Percentiles rank a stretch among this genome's conserved stretches.
These are phyloP conservation scores for Mythimna pallens DNA, from an alignment of 2,888 invertebrate species.

Conservation along the genomic window DNA sequence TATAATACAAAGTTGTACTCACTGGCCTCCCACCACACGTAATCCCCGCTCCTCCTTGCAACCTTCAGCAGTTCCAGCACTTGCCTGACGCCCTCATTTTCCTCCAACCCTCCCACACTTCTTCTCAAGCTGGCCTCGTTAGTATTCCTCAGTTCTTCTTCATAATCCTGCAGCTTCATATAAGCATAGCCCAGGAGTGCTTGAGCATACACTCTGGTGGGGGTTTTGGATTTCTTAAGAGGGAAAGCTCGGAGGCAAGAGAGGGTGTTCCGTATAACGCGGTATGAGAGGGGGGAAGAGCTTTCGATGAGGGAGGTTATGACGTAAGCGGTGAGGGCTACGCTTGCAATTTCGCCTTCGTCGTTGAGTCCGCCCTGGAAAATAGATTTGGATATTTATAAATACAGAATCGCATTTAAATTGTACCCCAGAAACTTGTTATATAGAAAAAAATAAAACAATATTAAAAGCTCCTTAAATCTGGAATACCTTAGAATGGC, in stretches of 20 bases:
- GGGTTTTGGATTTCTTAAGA: slow-evolving; percentile 72
- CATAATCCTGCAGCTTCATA: slow-evolving; percentile 76
- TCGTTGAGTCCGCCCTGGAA: slow-evolving; percentile 89
- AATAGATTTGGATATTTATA: neutral
- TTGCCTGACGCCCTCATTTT: slow-evolving; percentile 77
- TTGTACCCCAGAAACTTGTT: too few species aligned
- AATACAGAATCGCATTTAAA: too few species aligned
- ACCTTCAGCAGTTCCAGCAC: slow-evolving; percentile 78
- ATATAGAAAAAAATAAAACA: too few species aligned
- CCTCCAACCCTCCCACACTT: slow-evolving; percentile 67
- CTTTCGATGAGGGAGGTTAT: slow-evolving; percentile 92
- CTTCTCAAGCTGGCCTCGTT: slow-evolving; percentile 73
- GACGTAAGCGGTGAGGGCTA: slow-evolving; percentile 93
- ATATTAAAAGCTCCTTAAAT: too few species aligned
- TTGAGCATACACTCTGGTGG: slow-evolving; percentile 78
- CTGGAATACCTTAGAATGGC: neutral
- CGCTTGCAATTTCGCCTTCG: slow-evolving; percentile 88
- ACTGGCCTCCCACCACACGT: slow-evolving; percentile 96
- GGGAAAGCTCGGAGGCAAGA: slow-evolving; percentile 90
- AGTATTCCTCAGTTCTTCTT: slow-evolving; percentile 73
- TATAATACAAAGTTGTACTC: slow-evolving; percentile 57
- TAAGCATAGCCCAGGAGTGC: slow-evolving; percentile 80
- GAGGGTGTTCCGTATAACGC: slow-evolving; percentile 90
- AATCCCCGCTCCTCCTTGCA: slow-evolving; percentile 85
- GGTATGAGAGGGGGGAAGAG: slow-evolving; percentile 83